phyloP scores from a whole-genome alignment of 1,140 invertebrate genomes.

The Hylaeus anthracinus region DNA sequence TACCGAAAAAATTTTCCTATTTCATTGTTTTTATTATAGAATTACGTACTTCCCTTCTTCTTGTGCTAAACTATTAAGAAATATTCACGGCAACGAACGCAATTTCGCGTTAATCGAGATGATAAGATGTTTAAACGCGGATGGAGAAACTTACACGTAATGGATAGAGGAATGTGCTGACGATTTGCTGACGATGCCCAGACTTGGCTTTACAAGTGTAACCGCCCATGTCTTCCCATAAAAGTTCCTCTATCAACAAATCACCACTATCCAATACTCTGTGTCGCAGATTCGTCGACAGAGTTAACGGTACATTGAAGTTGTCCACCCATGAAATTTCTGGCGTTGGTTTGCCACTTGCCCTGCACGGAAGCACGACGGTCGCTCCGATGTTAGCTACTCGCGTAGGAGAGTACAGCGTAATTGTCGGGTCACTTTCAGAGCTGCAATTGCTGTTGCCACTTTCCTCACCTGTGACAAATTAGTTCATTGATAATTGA shows the following conservation, averaged over 20 bases:
- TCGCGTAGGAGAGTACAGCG: constrained; percentile 55
- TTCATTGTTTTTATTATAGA: no score
- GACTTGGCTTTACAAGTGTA: constrained; percentile 89
- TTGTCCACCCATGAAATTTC: constrained; percentile 86
- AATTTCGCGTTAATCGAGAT: neutral
- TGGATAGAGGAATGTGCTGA: constrained; percentile 63
- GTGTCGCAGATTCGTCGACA: constrained; percentile 77
- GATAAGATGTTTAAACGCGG: neutral
- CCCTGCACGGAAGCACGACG: constrained; percentile 87
- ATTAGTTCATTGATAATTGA: neutral
- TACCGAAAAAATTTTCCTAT: no score
- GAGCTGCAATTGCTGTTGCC: constrained; percentile 28
- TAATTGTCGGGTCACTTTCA: constrained; percentile 57
- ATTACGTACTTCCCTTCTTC: no score
- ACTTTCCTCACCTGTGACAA: constrained; percentile 33
- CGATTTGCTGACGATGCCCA: constrained; percentile 50
- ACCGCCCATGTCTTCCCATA: constrained; percentile 90
- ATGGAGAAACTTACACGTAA: constrained; percentile 48
- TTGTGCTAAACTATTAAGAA: no score
- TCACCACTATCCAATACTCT: constrained; percentile 87
- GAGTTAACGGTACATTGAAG: constrained; percentile 78
- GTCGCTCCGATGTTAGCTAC: constrained; percentile 82
- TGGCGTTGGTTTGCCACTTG: constrained; percentile 84
- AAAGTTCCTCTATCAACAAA: constrained; percentile 86
- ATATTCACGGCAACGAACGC: no score